Conservation (phyloP, 1,140 invertebrate species). For the Apis mellifera region DNA sequence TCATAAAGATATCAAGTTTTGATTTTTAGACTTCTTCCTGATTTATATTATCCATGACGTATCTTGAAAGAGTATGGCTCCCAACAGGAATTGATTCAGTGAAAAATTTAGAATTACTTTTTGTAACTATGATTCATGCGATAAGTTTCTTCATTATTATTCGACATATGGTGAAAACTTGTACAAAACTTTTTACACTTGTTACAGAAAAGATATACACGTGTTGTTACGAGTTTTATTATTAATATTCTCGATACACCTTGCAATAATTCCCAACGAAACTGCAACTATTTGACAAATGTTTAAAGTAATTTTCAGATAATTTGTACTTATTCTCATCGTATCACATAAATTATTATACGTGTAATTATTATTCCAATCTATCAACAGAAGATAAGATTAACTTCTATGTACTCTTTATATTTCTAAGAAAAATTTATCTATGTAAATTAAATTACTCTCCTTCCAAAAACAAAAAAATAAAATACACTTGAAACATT, state of each 20-base stretch:
- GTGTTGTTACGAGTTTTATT: not conserved
- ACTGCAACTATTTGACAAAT: not conserved
- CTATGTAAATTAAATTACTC: no score
- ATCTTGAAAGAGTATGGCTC: not conserved
- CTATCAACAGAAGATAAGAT: no score
- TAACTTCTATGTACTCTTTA: no score
- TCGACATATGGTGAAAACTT: conserved; percentile 6
- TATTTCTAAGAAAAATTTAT: no score
- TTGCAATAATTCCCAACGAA: not conserved
- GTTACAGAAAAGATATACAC: not conserved
- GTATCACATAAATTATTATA: not conserved
- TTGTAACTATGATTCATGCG: not conserved
- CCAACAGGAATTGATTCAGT: conserved; percentile 3
- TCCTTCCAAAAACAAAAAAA: no score
- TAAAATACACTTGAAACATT: no score
- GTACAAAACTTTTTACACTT: not conserved
- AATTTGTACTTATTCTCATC: no score
- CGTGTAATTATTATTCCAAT: no score
- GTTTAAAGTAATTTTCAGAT: no score
- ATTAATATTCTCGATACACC: not conserved
- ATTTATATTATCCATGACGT: not conserved
- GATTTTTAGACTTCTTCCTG: not conserved
- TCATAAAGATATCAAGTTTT: not conserved
- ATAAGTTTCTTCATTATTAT: not conserved
- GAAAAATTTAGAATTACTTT: conserved; percentile 28